Base-by-base conservation (phyloP, 2,797 vertebrate species). In the Rhabdomys pumilio region DNA sequence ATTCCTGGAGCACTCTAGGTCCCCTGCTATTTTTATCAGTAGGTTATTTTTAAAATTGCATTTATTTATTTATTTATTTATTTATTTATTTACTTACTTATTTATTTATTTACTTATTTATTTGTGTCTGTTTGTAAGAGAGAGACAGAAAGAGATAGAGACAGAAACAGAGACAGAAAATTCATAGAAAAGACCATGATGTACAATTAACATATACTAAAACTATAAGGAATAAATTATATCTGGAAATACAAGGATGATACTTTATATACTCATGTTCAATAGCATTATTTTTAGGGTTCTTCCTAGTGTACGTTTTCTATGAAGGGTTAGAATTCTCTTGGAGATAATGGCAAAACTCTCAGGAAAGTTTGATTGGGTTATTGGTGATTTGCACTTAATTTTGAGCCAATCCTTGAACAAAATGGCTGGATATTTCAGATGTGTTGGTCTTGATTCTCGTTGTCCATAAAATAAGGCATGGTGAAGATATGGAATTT, bases 361-460 rank as follows among this genome's bases (percentile, higher is more conserved):
- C 57, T 19, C 55, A 88, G 38, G 9, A 77, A 89, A 93, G 38
- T 55, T 17, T 77, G 26, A 93, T 63, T 94, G 72, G 75, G 76
- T 44, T 31, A 0, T 76, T 47, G 91, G 80, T 76, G 17, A 84
- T 38, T 61, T 2, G 26, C 75, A 47, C 26, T 24, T 20, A 10
- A 26, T 72, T 47, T 81, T 55, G 17, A 88, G 19, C 59, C 80
- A 90, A 73, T 57, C 22, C 24, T 19, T 50, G 2, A 1, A 4
- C 38, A 50, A 0, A 55, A 10, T 55, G 31, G 24, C 44, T 72
- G 8, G 11, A 19, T 8, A 61, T 72, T 90, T 92, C 90, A 93
- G 29, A 72, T 6, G 77, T 29, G 38, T 55, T 95, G 11, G 11
- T 59, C 67, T 67, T 73, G 9, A 38, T 10, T 87, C 29, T 79